Evolutionary conservation across 2,888 invertebrate genomes (phyloP).

Genomic region (Ophonus ardosiacus): DNA sequence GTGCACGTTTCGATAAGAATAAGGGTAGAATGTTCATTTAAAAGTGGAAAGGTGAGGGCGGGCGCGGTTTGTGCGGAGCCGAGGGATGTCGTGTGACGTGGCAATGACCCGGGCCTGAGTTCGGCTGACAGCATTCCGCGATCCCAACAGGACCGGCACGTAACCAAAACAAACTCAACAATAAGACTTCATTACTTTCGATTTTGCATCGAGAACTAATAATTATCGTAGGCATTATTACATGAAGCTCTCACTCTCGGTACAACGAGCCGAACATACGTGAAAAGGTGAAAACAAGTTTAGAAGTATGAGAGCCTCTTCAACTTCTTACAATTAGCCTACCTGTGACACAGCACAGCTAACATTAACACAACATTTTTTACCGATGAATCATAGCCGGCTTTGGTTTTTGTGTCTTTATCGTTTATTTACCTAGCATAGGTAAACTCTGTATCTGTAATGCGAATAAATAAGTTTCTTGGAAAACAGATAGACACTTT

Average conservation of each 20-base stretch:
- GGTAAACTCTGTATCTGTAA: conserved; percentile 10
- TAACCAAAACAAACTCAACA: conserved; percentile 27
- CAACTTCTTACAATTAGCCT: neutral
- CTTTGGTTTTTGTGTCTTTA: conserved; percentile 7
- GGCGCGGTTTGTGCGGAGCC: conserved; percentile 9
- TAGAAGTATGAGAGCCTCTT: too few relatives aligned
- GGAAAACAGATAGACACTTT: conserved; percentile 15
- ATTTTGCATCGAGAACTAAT: conserved; percentile 13
- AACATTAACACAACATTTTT: conserved; percentile 12
- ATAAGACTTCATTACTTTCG: neutral
- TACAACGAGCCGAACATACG: neutral
- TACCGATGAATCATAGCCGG: conserved; percentile 27
- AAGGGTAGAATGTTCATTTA: conserved; percentile 36
- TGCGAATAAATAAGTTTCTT: conserved; percentile 22
- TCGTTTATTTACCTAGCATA: conserved; percentile 41
- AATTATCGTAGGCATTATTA: conserved; percentile 2
- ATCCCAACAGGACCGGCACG: conserved; percentile 24
- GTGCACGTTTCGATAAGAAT: neutral
- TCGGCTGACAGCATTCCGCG: conserved; percentile 43
- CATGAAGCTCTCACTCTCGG: conserved; percentile 4
- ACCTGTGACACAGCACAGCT: conserved; percentile 29
- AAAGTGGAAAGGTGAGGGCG: conserved; percentile 14
- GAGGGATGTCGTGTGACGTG: conserved; percentile 41
- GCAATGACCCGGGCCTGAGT: conserved; percentile 54
- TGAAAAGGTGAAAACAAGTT: neutral